phyloP scores from a whole-genome alignment of 2,113 vertebrate species.

The Platysteira castanea region DNA sequence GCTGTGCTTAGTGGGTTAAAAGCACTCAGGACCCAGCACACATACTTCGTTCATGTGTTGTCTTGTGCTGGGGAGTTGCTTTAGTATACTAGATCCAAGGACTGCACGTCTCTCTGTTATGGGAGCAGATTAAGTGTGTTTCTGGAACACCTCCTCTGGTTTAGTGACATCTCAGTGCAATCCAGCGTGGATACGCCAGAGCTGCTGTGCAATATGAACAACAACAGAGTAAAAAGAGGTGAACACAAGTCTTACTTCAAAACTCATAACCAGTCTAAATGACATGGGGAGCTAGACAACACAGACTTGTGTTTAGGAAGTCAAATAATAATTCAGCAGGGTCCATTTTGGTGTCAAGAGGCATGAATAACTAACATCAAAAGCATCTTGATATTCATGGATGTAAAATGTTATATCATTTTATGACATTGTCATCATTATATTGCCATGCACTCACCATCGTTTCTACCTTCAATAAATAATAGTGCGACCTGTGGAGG shows the following conservation, averaged over 20 bases:
- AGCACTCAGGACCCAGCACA: background rate
- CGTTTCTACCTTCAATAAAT: background rate
- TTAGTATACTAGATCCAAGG: background rate
- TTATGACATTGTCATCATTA: background rate
- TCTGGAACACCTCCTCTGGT: background rate
- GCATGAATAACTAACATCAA: background rate
- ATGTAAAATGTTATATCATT: background rate
- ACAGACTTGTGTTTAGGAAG: background rate
- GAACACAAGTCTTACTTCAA: background rate
- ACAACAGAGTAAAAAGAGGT: background rate
- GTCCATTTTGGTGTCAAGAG: background rate
- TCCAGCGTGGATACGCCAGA: background rate
- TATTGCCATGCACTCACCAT: background rate
- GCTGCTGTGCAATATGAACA: background rate
- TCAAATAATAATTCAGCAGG: background rate
- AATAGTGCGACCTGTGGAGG: background rate
- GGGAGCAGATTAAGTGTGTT: background rate
- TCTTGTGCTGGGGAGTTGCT: background rate
- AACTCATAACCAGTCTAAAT: background rate
- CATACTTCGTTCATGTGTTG: background rate
- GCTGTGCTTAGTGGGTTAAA: background rate
- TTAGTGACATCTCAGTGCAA: background rate
- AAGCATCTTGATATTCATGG: background rate
- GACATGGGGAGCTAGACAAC: background rate
- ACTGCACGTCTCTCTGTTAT: background rate